Percentiles rank a stretch among this genome's conserved stretches.
phyloP scores from a whole-genome alignment of 2,113 vertebrate genomes.

The Polypterus senegalus region DNA sequence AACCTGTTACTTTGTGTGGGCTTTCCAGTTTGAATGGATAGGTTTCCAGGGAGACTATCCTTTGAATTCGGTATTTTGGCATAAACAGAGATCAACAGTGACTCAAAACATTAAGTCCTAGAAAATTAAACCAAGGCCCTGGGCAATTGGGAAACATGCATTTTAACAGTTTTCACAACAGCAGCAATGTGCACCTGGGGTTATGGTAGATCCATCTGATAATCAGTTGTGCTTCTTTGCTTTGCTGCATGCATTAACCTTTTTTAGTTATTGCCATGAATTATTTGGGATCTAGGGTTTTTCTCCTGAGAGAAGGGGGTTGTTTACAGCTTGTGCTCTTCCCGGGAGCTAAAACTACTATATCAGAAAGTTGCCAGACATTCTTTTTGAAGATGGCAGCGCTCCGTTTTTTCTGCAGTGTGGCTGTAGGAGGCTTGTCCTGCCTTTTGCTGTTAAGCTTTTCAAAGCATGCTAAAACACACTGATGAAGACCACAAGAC shows the following conservation, averaged over 20 bases:
- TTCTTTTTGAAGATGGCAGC: no score
- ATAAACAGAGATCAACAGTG: neutral
- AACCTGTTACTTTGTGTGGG: no score
- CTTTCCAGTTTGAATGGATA: no score
- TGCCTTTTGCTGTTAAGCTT: no score
- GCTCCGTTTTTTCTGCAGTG: no score
- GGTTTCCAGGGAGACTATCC: neutral
- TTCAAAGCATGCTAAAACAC: no score
- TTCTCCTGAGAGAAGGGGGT: neutral
- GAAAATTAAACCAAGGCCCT: neutral
- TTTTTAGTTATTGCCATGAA: constrained; percentile 26
- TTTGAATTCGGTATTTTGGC: neutral
- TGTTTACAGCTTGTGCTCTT: constrained; percentile 30
- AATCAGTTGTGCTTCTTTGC: constrained; percentile 24
- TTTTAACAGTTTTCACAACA: constrained; percentile 2
- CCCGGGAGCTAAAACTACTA: constrained; percentile 19
- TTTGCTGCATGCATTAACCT: constrained; percentile 37
- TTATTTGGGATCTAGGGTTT: constrained; percentile 13
- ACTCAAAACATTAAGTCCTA: constrained; percentile 1
- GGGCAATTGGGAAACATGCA: neutral
- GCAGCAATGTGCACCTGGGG: neutral
- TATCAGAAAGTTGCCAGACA: constrained; percentile 21
- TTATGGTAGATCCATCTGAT: constrained; percentile 19
- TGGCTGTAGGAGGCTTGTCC: no score
- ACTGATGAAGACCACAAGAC: no score